Percentiles rank a stretch among this genome's conserved stretches.
These are phyloP conservation scores for Karalla daura DNA, from an alignment of 2,797 vertebrate genomes.

Conservation along the genomic window DNA sequence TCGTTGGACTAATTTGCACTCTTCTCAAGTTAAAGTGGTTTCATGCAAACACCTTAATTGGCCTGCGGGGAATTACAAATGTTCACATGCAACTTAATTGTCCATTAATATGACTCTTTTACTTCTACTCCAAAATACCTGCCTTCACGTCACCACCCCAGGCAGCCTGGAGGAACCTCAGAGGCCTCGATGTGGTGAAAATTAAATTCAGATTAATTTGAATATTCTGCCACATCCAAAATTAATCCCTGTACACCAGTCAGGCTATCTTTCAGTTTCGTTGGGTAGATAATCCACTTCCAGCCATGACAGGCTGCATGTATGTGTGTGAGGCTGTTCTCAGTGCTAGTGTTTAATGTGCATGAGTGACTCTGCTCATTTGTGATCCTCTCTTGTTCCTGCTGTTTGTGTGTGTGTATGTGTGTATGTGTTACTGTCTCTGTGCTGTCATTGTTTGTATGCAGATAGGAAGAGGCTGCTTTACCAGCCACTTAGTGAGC, in stretches of 20 bases:
- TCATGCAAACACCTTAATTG: conserved; percentile 60
- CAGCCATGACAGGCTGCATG: conserved; percentile 32
- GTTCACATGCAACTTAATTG: conserved; percentile 56
- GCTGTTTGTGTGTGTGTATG: conserved; percentile 29
- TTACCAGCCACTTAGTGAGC: conserved; percentile 48
- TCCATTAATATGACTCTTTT: conserved; percentile 59
- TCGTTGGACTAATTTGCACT: conserved; percentile 54
- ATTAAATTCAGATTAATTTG: conserved; percentile 57
- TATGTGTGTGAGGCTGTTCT: conserved; percentile 34
- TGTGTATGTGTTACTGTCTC: conserved; percentile 33
- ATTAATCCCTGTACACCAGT: conserved; percentile 59
- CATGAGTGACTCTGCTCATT: conserved; percentile 20
- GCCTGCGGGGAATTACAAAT: conserved; percentile 53
- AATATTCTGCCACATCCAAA: conserved; percentile 50
- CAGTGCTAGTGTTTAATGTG: conserved; percentile 24
- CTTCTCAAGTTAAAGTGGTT: conserved; percentile 48
- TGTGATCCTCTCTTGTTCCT: conserved; percentile 17
- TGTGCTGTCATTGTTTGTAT: conserved; percentile 43
- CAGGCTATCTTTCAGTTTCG: conserved; percentile 50
- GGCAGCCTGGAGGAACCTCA: conserved; percentile 41
- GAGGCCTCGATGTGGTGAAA: conserved; percentile 39
- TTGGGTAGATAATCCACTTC: conserved; percentile 61
- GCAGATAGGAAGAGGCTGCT: conserved; percentile 45
- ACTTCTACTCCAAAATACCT: conserved; percentile 62
- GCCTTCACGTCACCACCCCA: conserved; percentile 40